These are phyloP conservation scores for Illadopsis cleaveri DNA, from an alignment of 2,113 vertebrate species.

Conservation along the genomic window DNA sequence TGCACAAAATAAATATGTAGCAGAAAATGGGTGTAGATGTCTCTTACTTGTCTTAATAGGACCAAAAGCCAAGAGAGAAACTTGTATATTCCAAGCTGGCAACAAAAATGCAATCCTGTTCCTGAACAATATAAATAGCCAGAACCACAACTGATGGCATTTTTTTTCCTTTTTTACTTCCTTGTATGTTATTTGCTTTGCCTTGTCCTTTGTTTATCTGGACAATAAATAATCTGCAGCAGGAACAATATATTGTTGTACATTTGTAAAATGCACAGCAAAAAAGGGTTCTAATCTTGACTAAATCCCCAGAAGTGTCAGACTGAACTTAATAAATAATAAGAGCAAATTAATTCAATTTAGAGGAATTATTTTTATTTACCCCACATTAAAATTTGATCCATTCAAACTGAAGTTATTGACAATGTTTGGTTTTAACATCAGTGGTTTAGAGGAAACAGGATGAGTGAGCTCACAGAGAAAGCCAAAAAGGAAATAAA, in stretches of 20 bases:
- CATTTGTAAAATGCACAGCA: not conserved
- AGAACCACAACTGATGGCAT: not conserved
- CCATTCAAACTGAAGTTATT: not conserved
- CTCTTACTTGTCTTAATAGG: constrained; percentile 2
- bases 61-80: not conserved
- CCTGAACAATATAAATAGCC: constrained; percentile 19
- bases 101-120: constrained; percentile 20
- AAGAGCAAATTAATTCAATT: not conserved
- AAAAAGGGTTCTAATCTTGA: not conserved
- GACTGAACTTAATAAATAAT: not conserved
- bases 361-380: not conserved
- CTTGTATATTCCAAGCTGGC: not conserved
- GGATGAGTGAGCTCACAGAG: not conserved
- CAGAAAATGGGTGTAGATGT: constrained; percentile 9
- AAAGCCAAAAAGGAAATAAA: not conserved
- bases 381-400: not conserved
- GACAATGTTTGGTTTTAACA: not conserved
- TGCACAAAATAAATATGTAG: constrained; percentile 43
- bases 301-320: not conserved
- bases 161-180: not conserved
- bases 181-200: not conserved
- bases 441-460: not conserved
- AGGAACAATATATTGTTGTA: constrained; percentile 46
- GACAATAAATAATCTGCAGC: constrained; percentile 44
- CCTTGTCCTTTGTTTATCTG: constrained; percentile 44